Conservation (phyloP, 2,797 vertebrate genomes). For the Muraenolepis orangiensis region DNA sequence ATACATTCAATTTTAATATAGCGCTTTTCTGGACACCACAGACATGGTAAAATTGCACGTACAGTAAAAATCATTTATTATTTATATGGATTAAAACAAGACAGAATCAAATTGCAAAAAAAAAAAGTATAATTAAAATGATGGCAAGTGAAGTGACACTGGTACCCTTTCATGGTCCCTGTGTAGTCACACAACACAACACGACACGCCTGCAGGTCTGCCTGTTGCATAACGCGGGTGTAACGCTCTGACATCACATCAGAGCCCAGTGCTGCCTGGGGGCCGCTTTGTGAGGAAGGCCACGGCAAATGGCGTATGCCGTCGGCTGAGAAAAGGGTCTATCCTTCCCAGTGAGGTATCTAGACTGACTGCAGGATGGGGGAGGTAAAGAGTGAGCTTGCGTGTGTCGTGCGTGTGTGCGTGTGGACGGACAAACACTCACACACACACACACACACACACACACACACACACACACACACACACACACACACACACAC, state of each 20-base stretch:
- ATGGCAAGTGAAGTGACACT: too few species aligned
- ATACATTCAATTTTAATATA: too few species aligned
- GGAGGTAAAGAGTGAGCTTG: background rate
- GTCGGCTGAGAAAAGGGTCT: background rate
- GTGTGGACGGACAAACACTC: background rate
- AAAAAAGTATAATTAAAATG: too few species aligned
- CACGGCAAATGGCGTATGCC: background rate
- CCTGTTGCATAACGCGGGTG: background rate
- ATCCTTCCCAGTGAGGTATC: background rate
- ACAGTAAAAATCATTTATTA: too few species aligned
- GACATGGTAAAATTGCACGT: too few species aligned
- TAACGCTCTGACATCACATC: background rate
- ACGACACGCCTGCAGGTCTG: background rate
- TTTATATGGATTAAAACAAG: too few species aligned
- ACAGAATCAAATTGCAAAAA: too few species aligned
- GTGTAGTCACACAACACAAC: too few species aligned
- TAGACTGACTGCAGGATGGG: background rate
- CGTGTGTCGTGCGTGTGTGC: background rate
- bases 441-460: background rate
- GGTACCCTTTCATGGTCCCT: too few species aligned
- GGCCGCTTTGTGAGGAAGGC: background rate
- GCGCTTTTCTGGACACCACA: too few species aligned
- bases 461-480: background rate
- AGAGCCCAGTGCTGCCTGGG: background rate
- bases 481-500: too few species aligned